phyloP scores from a whole-genome alignment of 2,113 vertebrate genomes.

The Antechinus stuartii region DNA sequence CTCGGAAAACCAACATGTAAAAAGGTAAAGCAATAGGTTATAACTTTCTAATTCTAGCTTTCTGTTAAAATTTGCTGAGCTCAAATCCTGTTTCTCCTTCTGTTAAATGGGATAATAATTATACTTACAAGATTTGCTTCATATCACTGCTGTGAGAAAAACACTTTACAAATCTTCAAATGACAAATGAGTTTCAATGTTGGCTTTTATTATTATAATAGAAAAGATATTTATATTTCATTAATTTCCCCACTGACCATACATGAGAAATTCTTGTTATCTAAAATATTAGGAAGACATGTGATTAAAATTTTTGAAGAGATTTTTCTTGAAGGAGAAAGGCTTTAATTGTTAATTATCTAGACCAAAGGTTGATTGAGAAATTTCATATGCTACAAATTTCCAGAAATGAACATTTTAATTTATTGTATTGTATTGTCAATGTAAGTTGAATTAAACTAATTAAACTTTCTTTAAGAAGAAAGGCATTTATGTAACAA shows the following conservation, averaged over 20 bases:
- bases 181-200: neutral
- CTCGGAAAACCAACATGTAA: neutral
- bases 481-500: conserved; percentile 11
- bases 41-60: neutral
- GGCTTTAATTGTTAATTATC: neutral
- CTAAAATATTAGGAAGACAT: neutral
- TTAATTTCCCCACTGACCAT: neutral
- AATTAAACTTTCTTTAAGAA: neutral
- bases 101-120: neutral
- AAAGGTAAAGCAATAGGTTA: neutral
- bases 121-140: neutral
- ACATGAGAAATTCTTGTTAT: neutral
- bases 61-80: neutral
- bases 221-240: neutral
- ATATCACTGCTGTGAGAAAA: neutral
- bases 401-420: neutral
- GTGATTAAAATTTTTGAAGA: neutral
- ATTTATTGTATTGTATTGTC: neutral
- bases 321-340: neutral
- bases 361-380: neutral
- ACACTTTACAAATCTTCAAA: neutral
- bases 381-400: neutral
- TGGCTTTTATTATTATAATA: neutral
- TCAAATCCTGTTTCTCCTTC: neutral
- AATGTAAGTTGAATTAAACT: neutral